A percentile compares a stretch with the other conserved stretches of the same genome.
These are phyloP conservation scores for Yoshiicerus persimilis DNA, from an alignment of 1,140 invertebrate genomes.

Conservation along the genomic window DNA sequence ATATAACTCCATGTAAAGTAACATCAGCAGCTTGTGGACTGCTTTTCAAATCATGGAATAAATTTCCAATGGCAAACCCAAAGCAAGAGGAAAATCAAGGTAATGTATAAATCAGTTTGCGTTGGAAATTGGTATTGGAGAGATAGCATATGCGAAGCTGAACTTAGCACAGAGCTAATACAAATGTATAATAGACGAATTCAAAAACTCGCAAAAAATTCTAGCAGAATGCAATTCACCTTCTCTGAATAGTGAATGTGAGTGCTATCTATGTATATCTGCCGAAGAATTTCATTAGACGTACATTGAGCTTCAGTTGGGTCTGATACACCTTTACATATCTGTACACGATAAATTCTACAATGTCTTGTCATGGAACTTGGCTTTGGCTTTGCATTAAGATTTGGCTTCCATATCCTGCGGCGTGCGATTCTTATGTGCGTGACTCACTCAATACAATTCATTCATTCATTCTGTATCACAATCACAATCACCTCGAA, in stretches of 20 bases:
- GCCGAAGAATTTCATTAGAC: background rate
- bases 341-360: background rate
- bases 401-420: background rate
- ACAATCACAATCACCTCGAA: conserved; percentile 1
- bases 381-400: background rate
- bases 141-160: background rate
- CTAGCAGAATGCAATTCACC: background rate
- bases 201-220: background rate
- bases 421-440: conserved; percentile 1
- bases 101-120: background rate
- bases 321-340: background rate
- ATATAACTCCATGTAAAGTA: too few species aligned
- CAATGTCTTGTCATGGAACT: conserved; percentile 1
- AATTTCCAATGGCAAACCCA: background rate
- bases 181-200: background rate
- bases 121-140: background rate
- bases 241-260: too few species aligned
- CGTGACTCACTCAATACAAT: conserved; percentile 13
- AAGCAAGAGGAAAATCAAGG: background rate
- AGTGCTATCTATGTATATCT: background rate
- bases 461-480: background rate
- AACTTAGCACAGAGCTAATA: background rate
- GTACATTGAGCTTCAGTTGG: background rate
- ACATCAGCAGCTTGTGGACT: background rate
- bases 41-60: background rate